Base-by-base conservation (phyloP, 2,797 vertebrate genomes). In the Diglossa cyanea region DNA sequence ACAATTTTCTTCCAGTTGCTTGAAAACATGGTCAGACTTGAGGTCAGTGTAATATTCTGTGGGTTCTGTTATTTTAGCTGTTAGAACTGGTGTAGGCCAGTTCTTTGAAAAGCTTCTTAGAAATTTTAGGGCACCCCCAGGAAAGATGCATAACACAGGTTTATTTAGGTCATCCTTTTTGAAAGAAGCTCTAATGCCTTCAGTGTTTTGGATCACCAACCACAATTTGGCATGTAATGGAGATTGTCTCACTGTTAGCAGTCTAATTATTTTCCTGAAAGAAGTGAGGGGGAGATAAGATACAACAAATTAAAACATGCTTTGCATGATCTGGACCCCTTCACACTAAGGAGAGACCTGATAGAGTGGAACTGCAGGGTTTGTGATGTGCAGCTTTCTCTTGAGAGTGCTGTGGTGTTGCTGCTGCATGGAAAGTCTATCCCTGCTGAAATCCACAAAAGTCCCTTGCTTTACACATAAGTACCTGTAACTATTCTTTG, bases 261-360 rank as follows among this genome's bases (percentile, higher is more conserved):
- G 33, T 33, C 44, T 91, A 78, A 88, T 84, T 84, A n/a, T 62
- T 78, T 92, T 87, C 44, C 33, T 73, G 28, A 31, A 30, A 51
- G n/a, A 85, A 79, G 9, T 33, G 13, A 82, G 21, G 24, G 9
- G 4, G 17, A 76, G 53, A 60, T 62, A 58, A 71, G 55, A 60
- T 62, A 47, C 4, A 30, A 42, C 7, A 68, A 88, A 80, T 71
- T 71, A 63, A 87, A 93, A 80, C 2, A 1, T 33, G 17, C 13
- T 82, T 77, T 80, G 58, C 26, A 3, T 78, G 31, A 44, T 73
- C 25, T 44, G 4, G 1, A 35, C 37, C 24, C 50, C 42, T 65
- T 74, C 2, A 1, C 0, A 3, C 48, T 42, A 31, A 66, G 62
- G 30, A 75, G 28, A 37, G 23, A 37, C 33, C 11, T 2, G 4